A percentile compares a stretch with the other conserved stretches of the same genome.
Evolutionary conservation across 53 echinoderm and acorn worm species (phyloP).

Genomic region (Zoroaster sp.): DNA sequence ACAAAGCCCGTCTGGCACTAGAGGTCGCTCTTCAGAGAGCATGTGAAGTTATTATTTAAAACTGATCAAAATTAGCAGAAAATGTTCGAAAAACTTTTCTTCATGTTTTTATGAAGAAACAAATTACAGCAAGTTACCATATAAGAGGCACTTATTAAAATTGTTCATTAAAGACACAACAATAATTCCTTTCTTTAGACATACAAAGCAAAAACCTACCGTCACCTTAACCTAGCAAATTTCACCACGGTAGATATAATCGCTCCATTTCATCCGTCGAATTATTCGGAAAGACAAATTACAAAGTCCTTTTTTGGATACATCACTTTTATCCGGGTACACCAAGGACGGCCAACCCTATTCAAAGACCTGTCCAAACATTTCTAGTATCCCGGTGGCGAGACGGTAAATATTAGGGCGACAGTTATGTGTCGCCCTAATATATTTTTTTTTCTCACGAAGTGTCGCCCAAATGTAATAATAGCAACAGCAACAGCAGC

Average conservation of each 20-base stretch:
- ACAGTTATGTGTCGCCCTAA: no score
- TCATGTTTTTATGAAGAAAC: neutral
- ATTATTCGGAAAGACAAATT: no score
- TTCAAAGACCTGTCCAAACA: no score
- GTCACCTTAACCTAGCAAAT: no score
- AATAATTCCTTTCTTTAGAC: neutral
- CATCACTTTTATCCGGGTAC: no score
- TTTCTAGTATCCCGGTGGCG: no score
- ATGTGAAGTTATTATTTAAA: neutral
- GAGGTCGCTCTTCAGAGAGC: neutral
- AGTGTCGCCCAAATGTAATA: neutral
- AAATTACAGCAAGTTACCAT: neutral
- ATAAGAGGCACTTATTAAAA: neutral
- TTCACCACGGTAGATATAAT: no score
- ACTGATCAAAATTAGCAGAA: neutral
- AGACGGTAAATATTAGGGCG: neutral
- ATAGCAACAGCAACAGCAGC: neutral
- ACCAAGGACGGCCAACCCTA: no score
- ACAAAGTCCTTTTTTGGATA: no score
- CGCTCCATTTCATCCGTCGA: no score
- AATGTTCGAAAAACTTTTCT: neutral
- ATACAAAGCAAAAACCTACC: neutral
- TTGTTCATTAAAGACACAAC: neutral
- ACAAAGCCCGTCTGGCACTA: neutral
- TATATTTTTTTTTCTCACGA: no score